Percentiles rank a stretch among this genome's conserved stretches.
phyloP scores from a whole-genome alignment of 2,113 vertebrate genomes.

The Gnathonemus longibarbis region DNA sequence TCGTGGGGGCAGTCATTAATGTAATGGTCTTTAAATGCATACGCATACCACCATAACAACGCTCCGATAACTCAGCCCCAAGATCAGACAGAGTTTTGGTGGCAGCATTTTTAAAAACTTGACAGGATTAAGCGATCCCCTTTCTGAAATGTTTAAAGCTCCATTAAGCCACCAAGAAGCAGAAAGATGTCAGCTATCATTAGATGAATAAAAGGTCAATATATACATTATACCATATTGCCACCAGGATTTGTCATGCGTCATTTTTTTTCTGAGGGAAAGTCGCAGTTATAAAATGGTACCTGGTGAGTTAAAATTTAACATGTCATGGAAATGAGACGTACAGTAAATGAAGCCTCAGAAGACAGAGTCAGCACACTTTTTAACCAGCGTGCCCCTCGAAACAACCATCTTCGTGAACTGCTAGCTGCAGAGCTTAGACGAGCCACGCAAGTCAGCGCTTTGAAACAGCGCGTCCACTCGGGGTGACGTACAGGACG shows the following conservation, averaged over 20 bases:
- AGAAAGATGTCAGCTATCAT: slow-evolving; percentile 26
- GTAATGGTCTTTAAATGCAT: slow-evolving; percentile 22
- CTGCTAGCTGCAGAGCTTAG: neutral
- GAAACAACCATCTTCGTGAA: neutral
- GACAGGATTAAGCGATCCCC: slow-evolving; percentile 21
- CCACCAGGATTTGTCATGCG: neutral
- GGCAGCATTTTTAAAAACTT: slow-evolving; percentile 14
- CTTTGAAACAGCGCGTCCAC: neutral
- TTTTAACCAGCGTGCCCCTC: neutral
- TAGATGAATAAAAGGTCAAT: slow-evolving; percentile 24
- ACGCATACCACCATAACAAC: neutral
- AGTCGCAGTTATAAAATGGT: neutral
- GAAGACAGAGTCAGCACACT: neutral
- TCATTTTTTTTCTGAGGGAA: neutral
- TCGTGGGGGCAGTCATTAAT: slow-evolving; percentile 8
- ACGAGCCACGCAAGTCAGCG: neutral
- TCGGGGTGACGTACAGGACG: neutral
- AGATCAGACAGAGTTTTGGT: neutral
- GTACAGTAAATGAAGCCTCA: neutral
- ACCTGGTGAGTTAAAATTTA: neutral
- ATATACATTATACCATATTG: slow-evolving; percentile 17
- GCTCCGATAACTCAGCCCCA: neutral
- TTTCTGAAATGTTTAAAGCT: slow-evolving; percentile 26
- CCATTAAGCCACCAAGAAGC: slow-evolving; percentile 18
- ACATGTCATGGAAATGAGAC: neutral